Evolutionary conservation across 2,113 vertebrate genomes (phyloP).

Genomic region (Neodontobutis hainanensis): DNA sequence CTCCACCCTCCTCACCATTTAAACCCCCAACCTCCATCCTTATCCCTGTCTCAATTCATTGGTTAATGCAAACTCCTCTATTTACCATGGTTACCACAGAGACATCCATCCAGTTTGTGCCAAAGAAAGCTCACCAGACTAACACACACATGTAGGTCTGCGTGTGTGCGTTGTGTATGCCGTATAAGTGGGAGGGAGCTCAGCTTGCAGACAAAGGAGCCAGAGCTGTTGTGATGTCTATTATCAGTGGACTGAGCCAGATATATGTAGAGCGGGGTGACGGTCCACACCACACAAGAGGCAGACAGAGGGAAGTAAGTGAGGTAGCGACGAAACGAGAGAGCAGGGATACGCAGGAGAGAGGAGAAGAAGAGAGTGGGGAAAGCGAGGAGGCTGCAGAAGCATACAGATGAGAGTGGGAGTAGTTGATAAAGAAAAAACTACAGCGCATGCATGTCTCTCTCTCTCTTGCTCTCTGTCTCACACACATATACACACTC

Average conservation of each 20-base stretch:
- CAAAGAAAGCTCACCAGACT: conserved; percentile 22
- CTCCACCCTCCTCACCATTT: conserved; percentile 19
- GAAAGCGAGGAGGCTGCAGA: conserved; percentile 87
- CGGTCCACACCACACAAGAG: conserved; percentile 74
- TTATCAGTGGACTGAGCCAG: conserved; percentile 90
- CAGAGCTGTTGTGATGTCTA: conserved; percentile 92
- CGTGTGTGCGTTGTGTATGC: conserved; percentile 67
- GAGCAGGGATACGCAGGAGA: conserved; percentile 75
- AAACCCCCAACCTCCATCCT: conserved; percentile 34
- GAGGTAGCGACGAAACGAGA: conserved; percentile 70
- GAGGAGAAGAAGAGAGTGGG: conserved; percentile 82
- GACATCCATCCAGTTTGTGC: conserved; percentile 62
- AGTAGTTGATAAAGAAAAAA: conserved; percentile 98
- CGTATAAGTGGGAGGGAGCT: conserved; percentile 85
- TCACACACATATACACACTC: conserved; percentile 32
- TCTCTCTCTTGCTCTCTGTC: conserved; percentile 70
- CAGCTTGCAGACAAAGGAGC: conserved; percentile 90
- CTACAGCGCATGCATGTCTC: conserved; percentile 85
- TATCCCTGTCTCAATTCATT: conserved; percentile 38
- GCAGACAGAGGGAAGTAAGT: conserved; percentile 8
- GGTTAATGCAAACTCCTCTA: conserved; percentile 43
- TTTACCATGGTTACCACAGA: conserved; percentile 63
- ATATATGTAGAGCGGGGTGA: conserved; percentile 74
- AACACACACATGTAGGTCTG: conserved; percentile 22
- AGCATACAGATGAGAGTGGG: conserved; percentile 99